Evolutionary conservation across 2,113 vertebrate genomes (phyloP).

Genomic region (Eptatretus burgeri): DNA sequence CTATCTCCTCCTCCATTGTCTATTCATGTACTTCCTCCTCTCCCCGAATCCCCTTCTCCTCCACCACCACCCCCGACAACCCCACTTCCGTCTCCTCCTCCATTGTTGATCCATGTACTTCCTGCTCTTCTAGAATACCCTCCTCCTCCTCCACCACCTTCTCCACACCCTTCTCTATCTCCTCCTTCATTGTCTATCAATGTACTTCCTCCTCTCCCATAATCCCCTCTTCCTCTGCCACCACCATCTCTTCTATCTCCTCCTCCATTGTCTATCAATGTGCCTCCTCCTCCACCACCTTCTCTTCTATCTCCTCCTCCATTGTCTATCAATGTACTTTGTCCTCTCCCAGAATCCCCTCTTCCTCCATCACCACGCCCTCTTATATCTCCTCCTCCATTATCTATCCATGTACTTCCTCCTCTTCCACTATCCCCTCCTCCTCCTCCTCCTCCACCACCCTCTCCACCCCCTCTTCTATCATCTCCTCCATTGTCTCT

Average conservation of each 20-base stretch:
- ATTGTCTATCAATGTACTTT: not conserved
- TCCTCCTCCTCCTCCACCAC: not conserved
- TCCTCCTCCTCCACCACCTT: no score
- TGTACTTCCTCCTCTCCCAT: no score
- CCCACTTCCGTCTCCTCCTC: not conserved
- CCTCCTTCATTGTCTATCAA: no score
- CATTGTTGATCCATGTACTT: no score
- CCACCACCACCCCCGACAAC: not conserved
- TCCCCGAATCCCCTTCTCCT: not conserved
- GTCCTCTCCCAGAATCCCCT: not conserved
- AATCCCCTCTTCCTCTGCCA: no score
- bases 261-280: no score
- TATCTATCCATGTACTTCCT: not conserved
- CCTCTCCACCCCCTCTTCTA: not conserved
- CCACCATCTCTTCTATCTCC: no score
- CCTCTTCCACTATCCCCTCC: not conserved
- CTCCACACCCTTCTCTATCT: no score
- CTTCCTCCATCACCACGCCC: not conserved
- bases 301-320: not conserved
- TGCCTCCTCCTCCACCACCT: not conserved
- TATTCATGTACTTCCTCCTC: not conserved
- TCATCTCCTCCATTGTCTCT: not conserved
- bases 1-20: not conserved
- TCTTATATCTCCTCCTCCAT: not conserved
- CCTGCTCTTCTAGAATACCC: no score